Evolutionary conservation across 2,888 invertebrate species (phyloP), one percentile per base, ranked within the genome.

Genomic region (Torymus texanus): DNA sequence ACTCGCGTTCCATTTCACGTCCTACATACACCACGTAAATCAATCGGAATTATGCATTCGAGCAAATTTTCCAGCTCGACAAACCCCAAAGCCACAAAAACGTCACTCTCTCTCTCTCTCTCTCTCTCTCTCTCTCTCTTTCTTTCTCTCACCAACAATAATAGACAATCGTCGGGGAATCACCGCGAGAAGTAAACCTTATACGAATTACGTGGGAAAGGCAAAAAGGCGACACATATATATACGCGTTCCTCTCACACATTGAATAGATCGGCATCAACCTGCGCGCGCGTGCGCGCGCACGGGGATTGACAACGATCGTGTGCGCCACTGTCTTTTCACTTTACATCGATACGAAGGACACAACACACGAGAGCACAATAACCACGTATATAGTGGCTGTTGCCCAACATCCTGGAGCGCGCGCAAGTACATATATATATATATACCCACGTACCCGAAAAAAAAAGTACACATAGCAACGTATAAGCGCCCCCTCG

Each of bases 331-430:
- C 41, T 41, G 11, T 51, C 12, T 50, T 56, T 65, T 55, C n/a
- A 29, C 53, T 50, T 68, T 74, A 74, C 41, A 41, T 58, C 63
- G 73, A 74, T 72, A 14, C 21, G 29, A 67, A 75, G 75, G 67
- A 61, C 63, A 18, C n/a, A 3, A 53, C 13, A 51, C 29, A 5
- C 29, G 29, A 3, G 41, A 41, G 41, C 14, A 67, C 67, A 75
- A 67, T 67, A 21, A 59, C 41, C 41, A 8, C 41, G 8, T 1
- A n/a, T n/a, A n/a, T n/a, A 2, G 21, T 21, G 14, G 2, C 41
- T 8, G n/a, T 67, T 66, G 12, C 61, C 53, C 61, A 74, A 74
- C 29, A 12, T 21, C 16, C 16, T 24, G 59, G 59, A 71, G 59
- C 75, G 56, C 66, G n/a, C 21, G 21, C 21, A 21, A 21, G 21